Evolutionary conservation across 2,797 vertebrate genomes (phyloP), one percentile per base, ranked within the genome.

Genomic region (Sandelia bainsii): DNA sequence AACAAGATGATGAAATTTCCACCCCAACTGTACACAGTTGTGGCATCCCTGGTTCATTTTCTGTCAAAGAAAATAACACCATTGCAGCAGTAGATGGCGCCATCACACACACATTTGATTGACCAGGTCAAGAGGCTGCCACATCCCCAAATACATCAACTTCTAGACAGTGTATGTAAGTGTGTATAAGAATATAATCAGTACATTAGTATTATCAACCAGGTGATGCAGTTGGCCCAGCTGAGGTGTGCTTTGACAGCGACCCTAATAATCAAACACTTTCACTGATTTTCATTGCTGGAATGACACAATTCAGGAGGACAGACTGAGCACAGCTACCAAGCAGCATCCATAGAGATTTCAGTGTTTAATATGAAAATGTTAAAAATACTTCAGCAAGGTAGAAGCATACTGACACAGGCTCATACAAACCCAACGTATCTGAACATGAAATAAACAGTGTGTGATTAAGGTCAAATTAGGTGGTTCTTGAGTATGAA

Each of bases 21-120:
- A 20, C 20, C 6, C 3, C 2, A 7, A 34, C 13, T 62, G 27
- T 54, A 57, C 6, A 56, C 5, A 3, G 3, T 5, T 34, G 14
- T 5, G 4, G n/a, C n/a, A 48, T 22, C 11, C 53, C 22, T 4
- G 7, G 20, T 12, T 44, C 13, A 8, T 3, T 29, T 22, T 63
- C 6, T 69, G 27, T 53, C 34, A 69, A 20, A 23, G 19, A 23
- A 11, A 56, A 29, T 82, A 45, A 51, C 58, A 27, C 4, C 20
- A 11, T 11, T 53, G 0, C 9, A 75, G 14, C 91, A 82, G 70
- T 79, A 91, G 90, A 79, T 82, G 88, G 83, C 69, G 71, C 75
- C 78, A 69, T 84, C 17, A 22, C 22, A 72, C 42, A 68, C 2
- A 3, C 53, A 74, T 66, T 71, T 44, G 57, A 34, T 58, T 61